Conservation (phyloP, 2,113 vertebrate species). For the Cichladusa arquata region DNA sequence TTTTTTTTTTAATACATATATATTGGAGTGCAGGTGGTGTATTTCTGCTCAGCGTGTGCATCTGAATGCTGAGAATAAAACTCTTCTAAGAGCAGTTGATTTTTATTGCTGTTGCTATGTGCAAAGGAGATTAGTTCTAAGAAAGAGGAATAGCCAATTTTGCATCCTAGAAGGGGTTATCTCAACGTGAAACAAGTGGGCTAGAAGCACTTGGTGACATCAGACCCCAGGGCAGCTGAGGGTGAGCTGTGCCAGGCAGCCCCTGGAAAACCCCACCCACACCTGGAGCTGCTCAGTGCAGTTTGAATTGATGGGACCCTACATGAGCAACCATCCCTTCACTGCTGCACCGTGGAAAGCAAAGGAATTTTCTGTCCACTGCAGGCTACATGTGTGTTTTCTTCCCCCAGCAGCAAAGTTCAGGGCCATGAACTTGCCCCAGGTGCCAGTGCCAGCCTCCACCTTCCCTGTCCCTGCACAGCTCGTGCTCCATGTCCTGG, state of each 20-base stretch:
- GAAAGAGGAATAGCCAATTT: neutral
- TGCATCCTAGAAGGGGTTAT: neutral
- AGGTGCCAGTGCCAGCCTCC: neutral
- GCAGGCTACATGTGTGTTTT: accelerated
- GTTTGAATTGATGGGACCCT: neutral
- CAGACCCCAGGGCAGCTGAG: neutral
- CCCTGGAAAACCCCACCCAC: accelerated
- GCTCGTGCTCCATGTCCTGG: neutral
- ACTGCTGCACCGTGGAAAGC: neutral
- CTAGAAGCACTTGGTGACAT: neutral
- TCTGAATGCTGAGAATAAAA: neutral
- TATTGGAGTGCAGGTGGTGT: neutral
- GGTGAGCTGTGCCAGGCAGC: neutral
- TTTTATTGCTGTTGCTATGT: neutral
- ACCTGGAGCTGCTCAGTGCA: accelerated
- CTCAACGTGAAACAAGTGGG: neutral
- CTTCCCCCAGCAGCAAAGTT: neutral
- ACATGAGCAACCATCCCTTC: neutral
- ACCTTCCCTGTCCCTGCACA: neutral
- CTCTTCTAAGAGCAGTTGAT: neutral
- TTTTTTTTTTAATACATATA: neutral
- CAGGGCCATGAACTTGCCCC: neutral
- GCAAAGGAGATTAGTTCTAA: neutral
- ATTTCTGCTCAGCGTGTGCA: neutral
- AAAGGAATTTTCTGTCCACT: neutral